Percentiles rank a stretch among this genome's conserved stretches.
phyloP scores from a whole-genome alignment of 2,888 invertebrate species.

The Andrena minutula region DNA sequence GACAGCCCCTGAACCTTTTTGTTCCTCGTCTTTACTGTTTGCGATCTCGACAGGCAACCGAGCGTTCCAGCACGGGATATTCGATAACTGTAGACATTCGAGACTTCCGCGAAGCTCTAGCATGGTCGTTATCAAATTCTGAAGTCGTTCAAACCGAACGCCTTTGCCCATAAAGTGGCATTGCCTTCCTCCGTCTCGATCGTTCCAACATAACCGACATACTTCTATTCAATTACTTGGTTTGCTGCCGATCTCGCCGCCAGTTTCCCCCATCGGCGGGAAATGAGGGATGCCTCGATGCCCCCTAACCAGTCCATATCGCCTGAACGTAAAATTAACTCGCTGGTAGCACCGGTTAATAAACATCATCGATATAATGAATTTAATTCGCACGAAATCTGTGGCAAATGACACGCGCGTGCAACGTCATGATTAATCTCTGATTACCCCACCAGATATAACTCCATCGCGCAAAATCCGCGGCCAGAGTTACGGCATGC shows the following conservation, averaged over 20 bases:
- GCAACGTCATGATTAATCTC: conserved; percentile 39
- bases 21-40: conserved; percentile 29
- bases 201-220: conserved; percentile 36
- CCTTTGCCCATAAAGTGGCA: conserved; percentile 39
- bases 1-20: background rate
- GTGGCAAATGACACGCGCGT: conserved; percentile 37
- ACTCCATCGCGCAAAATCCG: conserved; percentile 24
- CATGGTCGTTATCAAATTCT: conserved; percentile 61
- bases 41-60: conserved; percentile 27
- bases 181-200: conserved; percentile 24
- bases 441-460: conserved; percentile 44
- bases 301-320: background rate
- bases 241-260: background rate
- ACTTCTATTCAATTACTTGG: conserved; percentile 19
- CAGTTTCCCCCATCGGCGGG: background rate
- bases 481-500: background rate
- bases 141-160: conserved; percentile 55
- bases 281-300: conserved; percentile 4
- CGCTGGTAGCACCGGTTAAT: conserved; percentile 15
- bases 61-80: conserved; percentile 36
- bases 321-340: conserved; percentile 11
- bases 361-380: conserved; percentile 21
- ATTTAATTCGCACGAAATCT: conserved; percentile 44
- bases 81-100: conserved; percentile 49
- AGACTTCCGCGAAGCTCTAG: conserved; percentile 36